Conservation (phyloP, 2,888 invertebrate species). For the Branchipolynoe longqiensis region DNA sequence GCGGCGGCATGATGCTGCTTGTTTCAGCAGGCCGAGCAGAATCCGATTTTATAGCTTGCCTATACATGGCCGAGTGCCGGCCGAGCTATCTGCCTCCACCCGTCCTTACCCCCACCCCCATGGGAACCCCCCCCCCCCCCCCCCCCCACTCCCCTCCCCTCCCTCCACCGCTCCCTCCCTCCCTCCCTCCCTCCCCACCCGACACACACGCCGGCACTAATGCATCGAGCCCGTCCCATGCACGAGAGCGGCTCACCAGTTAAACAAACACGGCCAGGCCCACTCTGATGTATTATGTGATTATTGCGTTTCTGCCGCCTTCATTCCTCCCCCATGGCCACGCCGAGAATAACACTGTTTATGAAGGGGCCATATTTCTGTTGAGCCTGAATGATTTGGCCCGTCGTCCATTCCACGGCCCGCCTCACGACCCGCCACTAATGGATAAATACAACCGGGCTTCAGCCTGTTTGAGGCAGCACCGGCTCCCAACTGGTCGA, state of each 20-base stretch:
- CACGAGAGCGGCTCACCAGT: slow-evolving; percentile 10
- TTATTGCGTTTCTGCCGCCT: slow-evolving; percentile 19
- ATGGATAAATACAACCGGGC: background rate
- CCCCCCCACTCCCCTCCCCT: too few species aligned
- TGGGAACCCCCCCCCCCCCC: too few species aligned
- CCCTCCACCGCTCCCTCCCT: background rate
- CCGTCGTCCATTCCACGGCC: background rate
- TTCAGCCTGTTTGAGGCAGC: background rate
- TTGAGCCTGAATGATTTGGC: slow-evolving; percentile 13
- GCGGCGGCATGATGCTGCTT: too few species aligned
- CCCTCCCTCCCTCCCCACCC: background rate
- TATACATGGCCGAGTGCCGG: too few species aligned
- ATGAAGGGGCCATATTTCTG: slow-evolving; percentile 12
- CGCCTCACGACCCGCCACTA: too few species aligned
- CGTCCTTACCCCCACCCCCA: background rate
- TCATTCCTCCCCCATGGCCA: background rate
- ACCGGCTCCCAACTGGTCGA: background rate
- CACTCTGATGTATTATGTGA: slow-evolving; percentile 39
- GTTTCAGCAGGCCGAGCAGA: too few species aligned
- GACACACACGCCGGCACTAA: background rate
- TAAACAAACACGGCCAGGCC: slow-evolving; percentile 17
- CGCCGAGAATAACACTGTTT: slow-evolving; percentile 13
- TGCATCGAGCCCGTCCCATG: background rate
- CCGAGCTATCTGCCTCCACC: too few species aligned
- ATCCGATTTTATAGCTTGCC: too few species aligned